These are phyloP conservation scores for Intellagama lesueurii DNA, from an alignment of 2,797 vertebrate genomes.

Conservation along the genomic window DNA sequence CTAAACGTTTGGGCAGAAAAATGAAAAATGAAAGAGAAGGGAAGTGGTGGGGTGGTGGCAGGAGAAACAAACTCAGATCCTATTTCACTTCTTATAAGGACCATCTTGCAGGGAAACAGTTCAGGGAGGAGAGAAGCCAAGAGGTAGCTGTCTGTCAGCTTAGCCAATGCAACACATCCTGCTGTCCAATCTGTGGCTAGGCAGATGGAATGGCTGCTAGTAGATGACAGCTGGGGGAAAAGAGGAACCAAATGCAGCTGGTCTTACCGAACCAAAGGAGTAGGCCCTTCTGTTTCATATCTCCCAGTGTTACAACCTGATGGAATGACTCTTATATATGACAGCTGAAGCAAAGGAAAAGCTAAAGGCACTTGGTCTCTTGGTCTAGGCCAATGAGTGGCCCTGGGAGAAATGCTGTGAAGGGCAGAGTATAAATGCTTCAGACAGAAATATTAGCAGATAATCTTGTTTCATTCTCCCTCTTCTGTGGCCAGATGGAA, in stretches of 20 bases:
- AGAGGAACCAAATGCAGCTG: background rate
- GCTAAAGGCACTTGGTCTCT: background rate
- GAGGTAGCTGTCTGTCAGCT: background rate
- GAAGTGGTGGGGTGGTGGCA: background rate
- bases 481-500: constrained; percentile 10
- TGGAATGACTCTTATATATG: background rate
- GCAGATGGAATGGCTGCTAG: background rate
- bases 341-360: background rate
- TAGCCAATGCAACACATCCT: background rate
- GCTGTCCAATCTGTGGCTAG: background rate
- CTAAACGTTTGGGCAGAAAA: background rate
- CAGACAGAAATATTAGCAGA: background rate
- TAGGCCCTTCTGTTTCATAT: background rate
- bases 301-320: background rate
- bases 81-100: background rate
- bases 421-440: background rate
- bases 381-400: too few relatives aligned
- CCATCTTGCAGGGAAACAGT: background rate
- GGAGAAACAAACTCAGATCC: background rate
- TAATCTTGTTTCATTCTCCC: background rate
- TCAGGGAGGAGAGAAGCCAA: background rate
- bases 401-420: background rate
- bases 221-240: background rate
- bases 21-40: background rate
- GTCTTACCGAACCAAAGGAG: background rate